Evolutionary conservation across 2,797 vertebrate species (phyloP).

Genomic region (Sciaenops ocellatus): DNA sequence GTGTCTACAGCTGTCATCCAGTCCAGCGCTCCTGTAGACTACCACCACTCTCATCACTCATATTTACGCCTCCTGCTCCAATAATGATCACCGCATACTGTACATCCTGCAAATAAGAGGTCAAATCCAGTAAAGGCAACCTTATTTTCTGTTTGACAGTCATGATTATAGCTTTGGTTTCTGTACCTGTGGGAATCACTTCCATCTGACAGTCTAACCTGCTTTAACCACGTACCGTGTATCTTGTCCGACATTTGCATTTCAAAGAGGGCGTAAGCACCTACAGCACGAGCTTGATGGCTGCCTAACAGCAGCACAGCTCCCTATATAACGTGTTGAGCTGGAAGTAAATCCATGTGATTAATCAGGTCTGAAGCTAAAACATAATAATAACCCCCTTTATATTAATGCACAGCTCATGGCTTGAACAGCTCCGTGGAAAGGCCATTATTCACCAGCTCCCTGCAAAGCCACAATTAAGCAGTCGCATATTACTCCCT

Average conservation of each 20-base stretch:
- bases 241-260: slow-evolving; percentile 74
- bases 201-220: slow-evolving; percentile 56
- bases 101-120: slow-evolving; percentile 37
- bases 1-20: slow-evolving; percentile 31
- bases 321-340: slow-evolving; percentile 72
- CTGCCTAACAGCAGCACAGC: slow-evolving; percentile 64
- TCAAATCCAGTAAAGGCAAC: slow-evolving; percentile 39
- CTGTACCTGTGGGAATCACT: slow-evolving; percentile 49
- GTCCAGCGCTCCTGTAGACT: slow-evolving; percentile 3
- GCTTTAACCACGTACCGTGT: slow-evolving; percentile 46
- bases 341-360: slow-evolving; percentile 82
- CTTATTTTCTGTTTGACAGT: slow-evolving; percentile 58
- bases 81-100: slow-evolving; percentile 30
- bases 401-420: slow-evolving; percentile 85
- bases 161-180: slow-evolving; percentile 45
- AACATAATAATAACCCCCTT: slow-evolving; percentile 87
- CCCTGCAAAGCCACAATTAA: slow-evolving; percentile 85
- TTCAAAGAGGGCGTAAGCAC: slow-evolving; percentile 67
- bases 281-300: slow-evolving; percentile 69
- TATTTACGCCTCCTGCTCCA: slow-evolving; percentile 24
- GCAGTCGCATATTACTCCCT: slow-evolving; percentile 79
- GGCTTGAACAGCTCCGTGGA: slow-evolving; percentile 80
- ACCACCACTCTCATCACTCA: slow-evolving; percentile 29
- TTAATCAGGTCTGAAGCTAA: slow-evolving; percentile 86
- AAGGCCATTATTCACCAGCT: slow-evolving; percentile 85